Conservation (phyloP, 1,140 invertebrate genomes). For the Nixonia krombeini region DNA sequence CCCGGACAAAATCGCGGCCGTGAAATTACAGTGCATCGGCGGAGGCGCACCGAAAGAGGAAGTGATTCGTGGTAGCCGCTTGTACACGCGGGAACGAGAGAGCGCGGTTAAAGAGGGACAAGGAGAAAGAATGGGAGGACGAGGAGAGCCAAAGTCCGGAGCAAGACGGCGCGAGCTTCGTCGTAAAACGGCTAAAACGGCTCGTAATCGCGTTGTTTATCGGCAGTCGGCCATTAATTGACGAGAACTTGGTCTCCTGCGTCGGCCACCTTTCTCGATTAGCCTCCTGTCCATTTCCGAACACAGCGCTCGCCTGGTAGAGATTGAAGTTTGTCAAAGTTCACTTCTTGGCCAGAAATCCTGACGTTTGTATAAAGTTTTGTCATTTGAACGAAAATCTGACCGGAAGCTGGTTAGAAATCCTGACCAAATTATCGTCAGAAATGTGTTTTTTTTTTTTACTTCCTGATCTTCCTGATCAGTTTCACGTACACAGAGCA, state of each 20-base stretch:
- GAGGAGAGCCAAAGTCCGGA: neutral
- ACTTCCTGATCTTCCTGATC: too few species aligned
- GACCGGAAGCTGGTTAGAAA: too few species aligned
- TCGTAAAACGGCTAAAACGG: slow-evolving; percentile 58
- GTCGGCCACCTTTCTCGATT: slow-evolving; percentile 3
- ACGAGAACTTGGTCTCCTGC: slow-evolving; percentile 61
- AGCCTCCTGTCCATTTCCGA: slow-evolving; percentile 6
- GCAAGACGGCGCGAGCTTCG: slow-evolving; percentile 6
- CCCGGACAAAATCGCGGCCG: slow-evolving; percentile 27
- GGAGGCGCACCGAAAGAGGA: slow-evolving; percentile 23
- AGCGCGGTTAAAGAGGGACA: neutral
- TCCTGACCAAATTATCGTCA: too few species aligned
- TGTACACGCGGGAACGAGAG: neutral
- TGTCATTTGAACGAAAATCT: too few species aligned
- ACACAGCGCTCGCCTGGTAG: too few species aligned
- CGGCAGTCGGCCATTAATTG: slow-evolving; percentile 62
- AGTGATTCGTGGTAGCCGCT: slow-evolving; percentile 12
- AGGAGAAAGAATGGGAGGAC: slow-evolving; percentile 5
- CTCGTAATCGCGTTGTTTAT: slow-evolving; percentile 61
- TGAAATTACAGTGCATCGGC: slow-evolving; percentile 40
- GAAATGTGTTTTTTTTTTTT: too few species aligned
- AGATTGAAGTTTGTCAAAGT: too few species aligned
- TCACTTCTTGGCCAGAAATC: too few species aligned
- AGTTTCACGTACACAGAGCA: too few species aligned
- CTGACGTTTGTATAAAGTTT: too few species aligned